These are phyloP conservation scores for Spicauda simplicius DNA, from an alignment of 2,888 invertebrate genomes.

Conservation along the genomic window DNA sequence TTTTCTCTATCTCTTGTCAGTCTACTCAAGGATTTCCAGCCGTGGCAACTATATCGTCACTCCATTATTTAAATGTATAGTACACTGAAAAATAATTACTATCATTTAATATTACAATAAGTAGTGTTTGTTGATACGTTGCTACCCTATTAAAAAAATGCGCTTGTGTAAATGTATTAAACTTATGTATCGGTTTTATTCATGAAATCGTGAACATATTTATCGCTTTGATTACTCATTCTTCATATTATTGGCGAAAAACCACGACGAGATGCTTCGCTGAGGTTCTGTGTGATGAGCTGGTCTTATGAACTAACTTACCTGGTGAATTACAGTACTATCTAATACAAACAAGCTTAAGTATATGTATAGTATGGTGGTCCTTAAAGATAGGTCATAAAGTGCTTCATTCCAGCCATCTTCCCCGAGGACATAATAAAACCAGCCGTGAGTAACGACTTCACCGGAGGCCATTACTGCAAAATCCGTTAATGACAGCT, in stretches of 20 bases:
- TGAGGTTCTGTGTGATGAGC: not conserved
- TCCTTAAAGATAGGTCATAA: slow-evolving; percentile 29
- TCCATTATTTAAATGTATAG: no score
- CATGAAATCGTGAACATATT: no score
- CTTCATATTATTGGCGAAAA: not conserved
- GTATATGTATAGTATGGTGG: slow-evolving; percentile 11
- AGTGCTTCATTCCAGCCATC: slow-evolving; percentile 27
- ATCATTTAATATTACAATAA: no score
- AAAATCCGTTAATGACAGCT: slow-evolving; percentile 32
- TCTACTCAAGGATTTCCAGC: no score
- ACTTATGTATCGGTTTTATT: no score
- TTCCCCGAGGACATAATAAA: slow-evolving; percentile 36
- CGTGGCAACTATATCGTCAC: no score
- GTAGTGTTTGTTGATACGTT: no score
- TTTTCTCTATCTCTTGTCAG: no score
- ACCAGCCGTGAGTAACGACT: slow-evolving; percentile 29
- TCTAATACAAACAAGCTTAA: slow-evolving; percentile 14
- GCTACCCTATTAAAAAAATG: no score
- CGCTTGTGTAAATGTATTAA: no score
- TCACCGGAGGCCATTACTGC: slow-evolving; percentile 27
- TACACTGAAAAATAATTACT: no score
- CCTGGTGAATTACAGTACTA: slow-evolving; percentile 1
- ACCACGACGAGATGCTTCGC: not conserved
- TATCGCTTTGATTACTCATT: not conserved
- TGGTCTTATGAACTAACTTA: slow-evolving; percentile 11